These are phyloP conservation scores for Hydrotaea cyrtoneurina DNA, from an alignment of 2,888 invertebrate genomes.

Conservation along the genomic window DNA sequence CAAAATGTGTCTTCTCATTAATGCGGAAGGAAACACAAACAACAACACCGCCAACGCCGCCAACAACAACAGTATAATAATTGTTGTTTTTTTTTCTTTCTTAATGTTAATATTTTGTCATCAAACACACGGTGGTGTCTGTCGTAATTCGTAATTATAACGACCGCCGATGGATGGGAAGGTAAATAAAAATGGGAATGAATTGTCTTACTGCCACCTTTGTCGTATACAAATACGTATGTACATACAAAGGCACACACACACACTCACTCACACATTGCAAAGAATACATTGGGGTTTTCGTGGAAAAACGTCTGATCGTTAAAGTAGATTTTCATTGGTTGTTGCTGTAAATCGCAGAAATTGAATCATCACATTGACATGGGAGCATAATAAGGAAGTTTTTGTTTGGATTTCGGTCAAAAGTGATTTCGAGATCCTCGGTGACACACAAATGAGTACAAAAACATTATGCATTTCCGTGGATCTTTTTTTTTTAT, in stretches of 20 bases:
- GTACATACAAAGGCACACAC: not conserved
- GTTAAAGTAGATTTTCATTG: too few relatives aligned
- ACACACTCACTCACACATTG: too few relatives aligned
- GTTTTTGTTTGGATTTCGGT: too few relatives aligned
- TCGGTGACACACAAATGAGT: too few relatives aligned
- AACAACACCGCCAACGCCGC: constrained; percentile 21
- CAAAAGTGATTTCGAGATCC: too few relatives aligned
- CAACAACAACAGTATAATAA: constrained; percentile 38
- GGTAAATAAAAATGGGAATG: constrained; percentile 18
- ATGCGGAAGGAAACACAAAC: constrained; percentile 63
- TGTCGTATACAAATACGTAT: not conserved
- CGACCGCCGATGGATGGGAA: constrained; percentile 11
- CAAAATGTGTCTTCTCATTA: constrained; percentile 39
- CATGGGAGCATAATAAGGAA: too few relatives aligned
- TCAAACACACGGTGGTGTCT: constrained; percentile 51
- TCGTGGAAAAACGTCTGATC: too few relatives aligned
- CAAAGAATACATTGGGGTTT: too few relatives aligned
- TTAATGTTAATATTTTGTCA: constrained; percentile 65
- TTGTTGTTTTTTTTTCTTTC: constrained; percentile 39
- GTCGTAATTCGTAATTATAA: constrained; percentile 40
- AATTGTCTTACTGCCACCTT: not conserved
- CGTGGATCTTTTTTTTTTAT: too few relatives aligned
- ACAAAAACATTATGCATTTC: too few relatives aligned
- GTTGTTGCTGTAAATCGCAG: too few relatives aligned
- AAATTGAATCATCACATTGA: too few relatives aligned